Percentiles rank a stretch among this genome's conserved stretches.
phyloP scores from a whole-genome alignment of 2,113 vertebrate genomes.

The Butorides virescens region DNA sequence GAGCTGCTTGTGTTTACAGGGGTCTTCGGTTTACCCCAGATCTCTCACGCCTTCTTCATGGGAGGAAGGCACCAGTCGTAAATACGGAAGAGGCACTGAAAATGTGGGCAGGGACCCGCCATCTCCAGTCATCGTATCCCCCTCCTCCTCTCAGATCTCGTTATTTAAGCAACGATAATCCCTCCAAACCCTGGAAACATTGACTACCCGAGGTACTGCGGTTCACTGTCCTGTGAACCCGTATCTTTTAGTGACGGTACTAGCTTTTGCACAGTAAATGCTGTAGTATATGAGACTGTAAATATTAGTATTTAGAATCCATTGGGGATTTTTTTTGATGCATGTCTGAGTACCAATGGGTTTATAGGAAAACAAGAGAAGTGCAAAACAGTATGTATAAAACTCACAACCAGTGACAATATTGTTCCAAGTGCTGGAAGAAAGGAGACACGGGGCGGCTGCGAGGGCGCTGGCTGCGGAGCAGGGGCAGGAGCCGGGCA shows the following conservation, averaged over 20 bases:
- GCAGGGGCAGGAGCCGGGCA: background rate
- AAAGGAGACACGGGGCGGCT: background rate
- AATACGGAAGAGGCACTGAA: slow-evolving; percentile 46
- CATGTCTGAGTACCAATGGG: slow-evolving; percentile 44
- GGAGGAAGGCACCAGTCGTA: background rate
- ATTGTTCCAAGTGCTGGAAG: slow-evolving; percentile 9
- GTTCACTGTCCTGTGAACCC: background rate
- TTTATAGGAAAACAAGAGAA: slow-evolving; percentile 1
- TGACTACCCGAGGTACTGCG: slow-evolving; percentile 12
- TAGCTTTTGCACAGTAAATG: slow-evolving; percentile 67
- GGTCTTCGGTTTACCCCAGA: background rate
- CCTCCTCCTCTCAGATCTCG: background rate
- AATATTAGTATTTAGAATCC: slow-evolving; percentile 57
- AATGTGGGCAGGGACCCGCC: slow-evolving; percentile 1
- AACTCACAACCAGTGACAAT: background rate
- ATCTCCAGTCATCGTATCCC: background rate
- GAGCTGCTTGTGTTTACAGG: slow-evolving; percentile 62
- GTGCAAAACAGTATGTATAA: background rate
- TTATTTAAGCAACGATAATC: slow-evolving; percentile 10
- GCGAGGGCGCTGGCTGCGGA: background rate
- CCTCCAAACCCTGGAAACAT: background rate
- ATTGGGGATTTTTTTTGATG: slow-evolving; percentile 18
- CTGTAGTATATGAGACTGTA: slow-evolving; percentile 67
- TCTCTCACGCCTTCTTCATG: background rate
- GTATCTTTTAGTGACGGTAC: slow-evolving; percentile 53